Evolutionary conservation across 2,888 invertebrate species (phyloP), one percentile per base, ranked within the genome.

Genomic region (Brenthis ino): DNA sequence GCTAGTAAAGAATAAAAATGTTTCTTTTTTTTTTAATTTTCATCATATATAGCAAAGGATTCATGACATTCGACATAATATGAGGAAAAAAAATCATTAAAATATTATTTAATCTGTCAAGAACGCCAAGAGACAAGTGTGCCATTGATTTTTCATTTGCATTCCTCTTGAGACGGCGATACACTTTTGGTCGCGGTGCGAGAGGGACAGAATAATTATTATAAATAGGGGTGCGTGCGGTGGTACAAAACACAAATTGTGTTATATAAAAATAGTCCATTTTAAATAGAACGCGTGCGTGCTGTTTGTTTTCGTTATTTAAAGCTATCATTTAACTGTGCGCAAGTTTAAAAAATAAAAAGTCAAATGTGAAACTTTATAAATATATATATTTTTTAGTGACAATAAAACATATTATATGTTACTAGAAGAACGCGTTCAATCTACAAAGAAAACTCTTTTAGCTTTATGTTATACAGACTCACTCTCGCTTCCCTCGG

Each of bases 61-160:
- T 51, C 4, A 51, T 6, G 5, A 51, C 12, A n/a, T 51, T 33
- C n/a, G 1, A 12, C 24, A 57, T 57, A 33, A 24, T 57, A 28
- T 28, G 5, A 28, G 3, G 50, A 58, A 47, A 63, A 63, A 51
- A 33, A 43, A 50, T 64, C 24, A 47, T 37, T 11, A 55, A 57
- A 48, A 65, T 51, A 67, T 57, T 53, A 69, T 60, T 54, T 51
- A 66, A 48, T 65, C 61, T 64, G 48, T 64, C 63, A 64, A 64
- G 65, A 70, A 63, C 53, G 53, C 67, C 63, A 63, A 63, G 73
- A 76, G 77, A 76, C 78, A 78, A 77, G 78, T 78, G 75, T 75
- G 75, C 71, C 76, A 77, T 87, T 77, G 87, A 86, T 86, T 86
- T 85, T 86, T 85, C 83, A 86, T 87, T 87, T 87, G 83, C 84